Evolutionary conservation across 2,888 invertebrate species (phyloP), one percentile per base, ranked within the genome.

Genomic region (Scaptodrosophila latifasciaeformis): DNA sequence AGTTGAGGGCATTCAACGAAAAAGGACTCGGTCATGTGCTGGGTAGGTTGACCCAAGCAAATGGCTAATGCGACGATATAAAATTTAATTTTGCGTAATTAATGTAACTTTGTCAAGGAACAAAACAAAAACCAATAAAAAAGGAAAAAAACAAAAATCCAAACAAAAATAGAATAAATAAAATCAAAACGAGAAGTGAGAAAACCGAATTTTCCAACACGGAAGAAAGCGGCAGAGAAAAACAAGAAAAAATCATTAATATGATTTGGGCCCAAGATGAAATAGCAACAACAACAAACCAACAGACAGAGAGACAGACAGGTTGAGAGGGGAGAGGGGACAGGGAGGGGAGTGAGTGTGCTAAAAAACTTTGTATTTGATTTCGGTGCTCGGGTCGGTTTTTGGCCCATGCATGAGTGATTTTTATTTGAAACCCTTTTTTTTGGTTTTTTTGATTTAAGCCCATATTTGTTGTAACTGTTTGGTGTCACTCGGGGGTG

Each of bases 81-180:
- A 70, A 78, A 75, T 75, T 75, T 80, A 75, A 75, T 75, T 75
- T 80, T 66, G 68, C 78, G 75, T 75, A 75, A 75, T 78, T 75
- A 80, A 75, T 80, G 78, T 27, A 35, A 17, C 31, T 65, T 51
- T 31, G n/a, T n/a, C n/a, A 5, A 13, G 21, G 24, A 24, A 9
- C 21, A 39, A 47, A 30, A 48, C 15, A 19, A 34, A 40, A 40
- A n/a, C n/a, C n/a, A n/a, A n/a, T n/a, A n/a, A n/a, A n/a, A n/a
- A n/a, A n/a, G n/a, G n/a, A n/a, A n/a, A n/a, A n/a, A n/a, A n/a
- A n/a, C n/a, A n/a, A n/a, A n/a, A n/a, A n/a, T n/a, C n/a, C n/a
- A n/a, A n/a, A n/a, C n/a, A n/a, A n/a, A n/a, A n/a, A n/a, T n/a
- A n/a, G n/a, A n/a, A n/a, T n/a, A n/a, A n/a, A n/a, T n/a, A n/a